Base-by-base conservation (phyloP, 2,888 invertebrate species). In the Chloroclysta siterata region DNA sequence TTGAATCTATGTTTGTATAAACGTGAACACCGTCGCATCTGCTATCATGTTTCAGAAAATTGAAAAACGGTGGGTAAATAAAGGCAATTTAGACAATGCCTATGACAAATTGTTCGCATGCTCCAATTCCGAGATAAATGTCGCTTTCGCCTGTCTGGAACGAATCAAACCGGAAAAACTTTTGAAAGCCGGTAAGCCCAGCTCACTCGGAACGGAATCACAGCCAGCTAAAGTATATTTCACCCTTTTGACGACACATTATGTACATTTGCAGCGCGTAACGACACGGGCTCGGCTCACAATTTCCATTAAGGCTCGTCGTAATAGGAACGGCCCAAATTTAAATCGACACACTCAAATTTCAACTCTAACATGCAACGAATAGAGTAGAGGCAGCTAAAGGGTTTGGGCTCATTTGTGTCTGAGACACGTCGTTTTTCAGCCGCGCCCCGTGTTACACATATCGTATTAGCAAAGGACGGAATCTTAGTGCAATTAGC, bases 161-260 rank as follows among this genome's bases (percentile, higher is more conserved):
- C 82, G 82, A 83, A 86, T 85, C 80, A 82, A 79, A 81, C 84
- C 81, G 77, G 75, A 81, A 81, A 85, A 89, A 88, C 84, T 88
- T 89, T 87, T 84, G 85, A 88, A 87, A 88, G 85, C 83, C 82
- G 74, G 84, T 81, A 83, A 87, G 80, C 82, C 79, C 70, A 78
- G 81, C 75, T 83, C 82, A 78, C 79, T 79, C 80, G 80, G 84
- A 85, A 88, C 82, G 77, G 88, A 92, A 91, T 92, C 92, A 90
- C 89, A 83, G 85, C 82, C 84, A 84, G 84, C 88, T 88, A 87
- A 90, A 89, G 89, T 90, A 90, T 89, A 90, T 90, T 90, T 90
- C 88, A 90, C 90, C 91, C 92, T 89, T 92, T 91, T 91, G 90
- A 91, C 89, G 91, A 92, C 90, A 89, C 89, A 92, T 91, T 92